A percentile compares a stretch with the other conserved stretches of the same genome.
Conservation (phyloP, 2,888 invertebrate species). For the Mythimna loreyi region DNA sequence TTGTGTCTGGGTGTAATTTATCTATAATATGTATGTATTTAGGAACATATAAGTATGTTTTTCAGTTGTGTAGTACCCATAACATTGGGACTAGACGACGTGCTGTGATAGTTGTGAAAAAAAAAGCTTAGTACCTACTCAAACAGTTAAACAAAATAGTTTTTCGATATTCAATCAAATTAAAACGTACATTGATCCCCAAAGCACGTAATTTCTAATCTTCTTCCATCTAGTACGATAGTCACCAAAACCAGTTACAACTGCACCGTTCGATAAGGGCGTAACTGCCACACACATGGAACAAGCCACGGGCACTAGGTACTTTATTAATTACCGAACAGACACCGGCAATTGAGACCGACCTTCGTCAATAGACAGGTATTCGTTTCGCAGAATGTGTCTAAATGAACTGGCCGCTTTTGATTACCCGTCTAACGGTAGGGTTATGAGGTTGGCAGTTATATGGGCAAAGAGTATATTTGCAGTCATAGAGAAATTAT, state of each 20-base stretch:
- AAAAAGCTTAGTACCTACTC: no score
- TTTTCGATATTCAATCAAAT: no score
- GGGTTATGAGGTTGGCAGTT: not conserved
- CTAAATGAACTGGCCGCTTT: slow-evolving; percentile 40
- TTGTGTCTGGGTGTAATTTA: no score
- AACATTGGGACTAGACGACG: no score
- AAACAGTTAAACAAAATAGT: no score
- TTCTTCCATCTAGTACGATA: not conserved
- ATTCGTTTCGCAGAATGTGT: slow-evolving; percentile 45
- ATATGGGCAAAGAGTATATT: no score
- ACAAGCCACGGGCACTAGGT: slow-evolving; percentile 57
- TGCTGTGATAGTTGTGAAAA: no score
- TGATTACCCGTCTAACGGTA: not conserved
- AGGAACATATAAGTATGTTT: no score
- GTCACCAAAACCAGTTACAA: slow-evolving; percentile 9
- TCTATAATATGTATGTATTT: no score
- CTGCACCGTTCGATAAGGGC: slow-evolving; percentile 17
- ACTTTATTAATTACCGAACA: slow-evolving; percentile 81
- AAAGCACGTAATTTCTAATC: not conserved
- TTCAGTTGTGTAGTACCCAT: no score
- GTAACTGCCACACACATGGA: slow-evolving; percentile 41
- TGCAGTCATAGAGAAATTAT: no score
- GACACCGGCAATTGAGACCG: slow-evolving; percentile 80
- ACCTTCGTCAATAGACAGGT: slow-evolving; percentile 65
- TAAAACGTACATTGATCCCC: no score